Conservation (phyloP, 1,140 invertebrate genomes). For the Drosophila pachea region DNA sequence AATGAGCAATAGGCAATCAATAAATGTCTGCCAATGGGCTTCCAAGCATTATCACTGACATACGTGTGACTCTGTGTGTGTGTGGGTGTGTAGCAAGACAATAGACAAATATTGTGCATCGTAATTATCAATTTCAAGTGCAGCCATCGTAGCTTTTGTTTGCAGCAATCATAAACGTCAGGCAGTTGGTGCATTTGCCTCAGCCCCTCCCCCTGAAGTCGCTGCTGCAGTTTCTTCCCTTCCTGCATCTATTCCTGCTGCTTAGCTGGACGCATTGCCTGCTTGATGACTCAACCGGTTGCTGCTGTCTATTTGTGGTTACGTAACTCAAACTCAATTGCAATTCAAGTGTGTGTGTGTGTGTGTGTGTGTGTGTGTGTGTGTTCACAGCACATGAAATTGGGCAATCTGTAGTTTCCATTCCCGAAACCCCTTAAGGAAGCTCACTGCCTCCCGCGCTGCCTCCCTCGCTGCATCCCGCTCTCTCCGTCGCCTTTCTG, state of each 20-base stretch:
- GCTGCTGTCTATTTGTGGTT: conserved; percentile 67
- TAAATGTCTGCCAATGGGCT: conserved; percentile 2
- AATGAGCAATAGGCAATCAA: conserved; percentile 27
- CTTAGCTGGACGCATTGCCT: conserved; percentile 10
- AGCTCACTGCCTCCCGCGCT: not conserved
- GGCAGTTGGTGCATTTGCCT: conserved; percentile 30
- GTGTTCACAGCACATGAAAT: conserved; percentile 20
- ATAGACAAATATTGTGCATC: conserved; percentile 58
- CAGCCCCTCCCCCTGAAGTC: conserved; percentile 2
- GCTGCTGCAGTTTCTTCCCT: not conserved
- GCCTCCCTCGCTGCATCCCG: not conserved
- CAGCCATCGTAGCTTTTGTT: conserved; percentile 67
- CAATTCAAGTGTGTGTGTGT: conserved; percentile 22
- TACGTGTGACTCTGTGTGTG: conserved; percentile 6
- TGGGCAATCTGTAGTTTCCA: conserved; percentile 6
- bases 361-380: not conserved
- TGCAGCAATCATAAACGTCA: conserved; percentile 68
- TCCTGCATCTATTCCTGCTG: not conserved
- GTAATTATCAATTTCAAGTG: conserved; percentile 73
- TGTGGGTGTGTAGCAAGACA: conserved; percentile 20
- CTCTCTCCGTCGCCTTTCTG: too few species aligned
- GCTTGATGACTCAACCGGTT: conserved; percentile 61
- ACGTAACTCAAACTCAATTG: conserved; percentile 68
- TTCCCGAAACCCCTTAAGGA: not conserved
- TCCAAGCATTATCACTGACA: conserved; percentile 14